Conservation (phyloP, 1,140 invertebrate species). For the Drosophila tristis region DNA sequence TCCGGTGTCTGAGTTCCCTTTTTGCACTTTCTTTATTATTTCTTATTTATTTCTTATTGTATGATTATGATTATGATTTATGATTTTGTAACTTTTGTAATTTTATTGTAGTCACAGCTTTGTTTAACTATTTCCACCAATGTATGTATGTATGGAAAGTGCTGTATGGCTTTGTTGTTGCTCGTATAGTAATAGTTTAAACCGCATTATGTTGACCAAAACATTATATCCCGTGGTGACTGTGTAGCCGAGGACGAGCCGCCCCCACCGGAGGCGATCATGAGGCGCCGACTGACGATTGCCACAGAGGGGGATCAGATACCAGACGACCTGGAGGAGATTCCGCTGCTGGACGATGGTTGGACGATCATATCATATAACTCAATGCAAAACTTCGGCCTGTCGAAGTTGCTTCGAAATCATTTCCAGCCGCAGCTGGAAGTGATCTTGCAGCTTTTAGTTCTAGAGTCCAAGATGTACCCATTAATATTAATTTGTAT, state of each 20-base stretch:
- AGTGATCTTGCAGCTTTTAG: constrained; percentile 30
- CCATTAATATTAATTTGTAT: constrained; percentile 28
- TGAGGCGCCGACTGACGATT: constrained; percentile 80
- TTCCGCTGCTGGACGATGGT: constrained; percentile 75
- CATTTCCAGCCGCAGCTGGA: constrained; percentile 22
- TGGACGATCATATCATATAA: constrained; percentile 39
- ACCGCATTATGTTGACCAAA: constrained; percentile 40
- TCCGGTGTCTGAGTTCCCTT: constrained; percentile 1
- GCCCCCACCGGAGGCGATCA: constrained; percentile 52
- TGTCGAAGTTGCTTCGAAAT: constrained; percentile 52
- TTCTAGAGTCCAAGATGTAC: neutral
- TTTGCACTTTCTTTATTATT: constrained; percentile 81
- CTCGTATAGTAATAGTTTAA: constrained; percentile 26
- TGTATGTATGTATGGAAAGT: constrained; percentile 81
- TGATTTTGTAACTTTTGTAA: constrained; percentile 41
- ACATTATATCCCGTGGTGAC: constrained; percentile 16
- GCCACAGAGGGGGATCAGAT: constrained; percentile 72
- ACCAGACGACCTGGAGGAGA: constrained; percentile 70
- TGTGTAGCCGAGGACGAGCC: constrained; percentile 62
- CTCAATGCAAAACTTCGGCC: constrained; percentile 45
- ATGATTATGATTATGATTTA: constrained; percentile 44
- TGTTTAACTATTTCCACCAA: constrained; percentile 71
- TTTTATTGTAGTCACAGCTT: constrained; percentile 75
- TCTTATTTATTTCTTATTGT: constrained; percentile 45
- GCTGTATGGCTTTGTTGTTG: constrained; percentile 66